These are phyloP conservation scores for Tachycineta bicolor DNA, from an alignment of 2,113 vertebrate species.

Conservation along the genomic window DNA sequence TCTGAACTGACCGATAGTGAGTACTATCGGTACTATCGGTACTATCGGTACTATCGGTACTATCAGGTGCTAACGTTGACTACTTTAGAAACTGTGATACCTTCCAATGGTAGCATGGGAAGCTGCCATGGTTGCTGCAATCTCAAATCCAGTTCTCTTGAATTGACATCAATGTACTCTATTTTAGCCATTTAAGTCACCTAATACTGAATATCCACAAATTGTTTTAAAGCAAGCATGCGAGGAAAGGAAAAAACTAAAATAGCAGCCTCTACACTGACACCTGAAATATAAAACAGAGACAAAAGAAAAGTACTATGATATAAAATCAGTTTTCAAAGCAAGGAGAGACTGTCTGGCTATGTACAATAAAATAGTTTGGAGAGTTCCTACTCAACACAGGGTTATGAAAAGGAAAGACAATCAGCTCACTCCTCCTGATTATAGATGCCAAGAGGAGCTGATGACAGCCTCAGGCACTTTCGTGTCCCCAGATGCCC, in stretches of 20 bases:
- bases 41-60: no score
- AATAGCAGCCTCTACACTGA: not conserved
- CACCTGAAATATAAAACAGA: not conserved
- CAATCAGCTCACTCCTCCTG: slow-evolving; percentile 9
- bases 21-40: no score
- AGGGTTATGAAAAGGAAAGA: not conserved
- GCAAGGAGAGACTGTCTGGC: not conserved
- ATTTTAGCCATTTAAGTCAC: not conserved
- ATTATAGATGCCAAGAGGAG: not conserved
- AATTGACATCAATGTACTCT: not conserved
- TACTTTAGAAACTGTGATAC: not conserved
- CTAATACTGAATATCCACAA: not conserved
- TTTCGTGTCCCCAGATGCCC: not conserved
- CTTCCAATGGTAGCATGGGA: not conserved
- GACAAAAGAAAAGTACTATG: not conserved
- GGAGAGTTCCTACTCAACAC: not conserved
- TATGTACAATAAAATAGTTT: not conserved
- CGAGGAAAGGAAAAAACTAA: not conserved
- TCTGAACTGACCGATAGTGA: not conserved
- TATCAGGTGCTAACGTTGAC: not conserved
- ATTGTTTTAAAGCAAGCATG: not conserved
- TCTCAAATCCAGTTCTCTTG: not conserved
- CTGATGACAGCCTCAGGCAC: not conserved
- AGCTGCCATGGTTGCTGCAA: not conserved
- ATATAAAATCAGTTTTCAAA: not conserved